These are phyloP conservation scores for Pantelozetes paolii DNA, from an alignment of 2,888 invertebrate species.

Conservation along the genomic window DNA sequence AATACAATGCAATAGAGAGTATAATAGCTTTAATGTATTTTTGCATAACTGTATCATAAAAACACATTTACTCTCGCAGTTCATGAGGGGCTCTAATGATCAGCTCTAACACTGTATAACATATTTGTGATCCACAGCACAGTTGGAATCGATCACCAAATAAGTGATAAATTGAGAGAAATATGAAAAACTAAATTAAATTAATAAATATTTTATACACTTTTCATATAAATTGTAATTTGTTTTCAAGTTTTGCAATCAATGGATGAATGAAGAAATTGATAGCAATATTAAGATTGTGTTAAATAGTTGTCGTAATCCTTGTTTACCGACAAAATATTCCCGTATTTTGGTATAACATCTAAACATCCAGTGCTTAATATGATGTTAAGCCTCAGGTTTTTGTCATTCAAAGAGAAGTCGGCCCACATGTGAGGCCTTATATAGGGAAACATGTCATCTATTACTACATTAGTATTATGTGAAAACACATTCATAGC, in stretches of 20 bases:
- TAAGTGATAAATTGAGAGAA: not conserved
- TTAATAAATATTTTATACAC: not conserved
- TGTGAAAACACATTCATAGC: too few species aligned
- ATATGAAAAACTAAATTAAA: not conserved
- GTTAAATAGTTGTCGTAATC: not conserved
- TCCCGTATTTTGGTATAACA: too few species aligned
- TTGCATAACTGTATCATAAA: constrained; percentile 27
- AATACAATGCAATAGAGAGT: not conserved
- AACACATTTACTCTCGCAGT: constrained; percentile 21
- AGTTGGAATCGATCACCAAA: not conserved
- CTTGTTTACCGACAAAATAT: not conserved
- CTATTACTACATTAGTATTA: not conserved
- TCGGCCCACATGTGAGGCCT: constrained; percentile 15
- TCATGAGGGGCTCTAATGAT: constrained; percentile 22
- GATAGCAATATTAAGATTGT: too few species aligned
- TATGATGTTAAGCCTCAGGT: not conserved
- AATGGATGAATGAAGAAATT: too few species aligned
- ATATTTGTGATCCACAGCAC: not conserved
- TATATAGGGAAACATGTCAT: constrained; percentile 13
- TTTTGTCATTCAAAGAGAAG: not conserved
- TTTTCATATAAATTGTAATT: constrained; percentile 6
- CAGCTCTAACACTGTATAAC: not conserved
- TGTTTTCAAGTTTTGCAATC: not conserved
- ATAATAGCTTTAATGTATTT: constrained; percentile 26
- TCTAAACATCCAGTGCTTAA: too few species aligned